phyloP scores from a whole-genome alignment of 2,888 invertebrate genomes.

The Dimorphilus gyrociliatus region DNA sequence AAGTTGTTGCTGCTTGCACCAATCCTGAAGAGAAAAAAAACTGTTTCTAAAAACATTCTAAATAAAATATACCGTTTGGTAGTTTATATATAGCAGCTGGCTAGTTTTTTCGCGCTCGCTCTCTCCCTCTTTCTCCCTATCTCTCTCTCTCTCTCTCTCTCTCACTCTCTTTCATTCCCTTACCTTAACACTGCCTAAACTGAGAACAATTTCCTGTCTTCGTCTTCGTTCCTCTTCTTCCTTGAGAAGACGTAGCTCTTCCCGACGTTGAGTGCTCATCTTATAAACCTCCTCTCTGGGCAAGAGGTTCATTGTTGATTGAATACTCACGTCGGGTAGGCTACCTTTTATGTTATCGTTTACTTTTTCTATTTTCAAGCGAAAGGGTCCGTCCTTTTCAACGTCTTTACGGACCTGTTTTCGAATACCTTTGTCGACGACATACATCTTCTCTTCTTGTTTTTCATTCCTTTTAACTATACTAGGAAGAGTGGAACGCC shows the following conservation, averaged over 20 bases:
- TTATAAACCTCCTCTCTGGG: constrained; percentile 86
- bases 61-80: neutral
- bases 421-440: constrained; percentile 35
- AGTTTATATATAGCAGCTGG: too few relatives aligned
- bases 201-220: constrained; percentile 32
- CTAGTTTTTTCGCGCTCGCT: too few relatives aligned
- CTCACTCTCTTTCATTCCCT: too few relatives aligned
- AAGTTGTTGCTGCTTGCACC: constrained; percentile 34
- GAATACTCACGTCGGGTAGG: constrained; percentile 59
- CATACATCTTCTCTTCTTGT: constrained; percentile 23
- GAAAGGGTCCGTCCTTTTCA: constrained; percentile 11
- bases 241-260: constrained; percentile 77
- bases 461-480: constrained; percentile 16
- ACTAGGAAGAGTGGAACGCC: constrained; percentile 23
- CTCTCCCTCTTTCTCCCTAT: too few relatives aligned
- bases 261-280: constrained; percentile 78
- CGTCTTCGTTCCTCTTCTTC: constrained; percentile 40
- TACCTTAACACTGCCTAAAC: constrained; percentile 34
- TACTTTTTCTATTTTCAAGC: too few relatives aligned
- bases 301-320: constrained; percentile 62
- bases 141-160: too few relatives aligned
- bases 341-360: too few relatives aligned
- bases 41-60: too few relatives aligned
- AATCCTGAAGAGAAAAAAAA: constrained; percentile 35
- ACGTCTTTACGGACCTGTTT: constrained; percentile 29